Evolutionary conservation across 1,140 invertebrate genomes (phyloP).

Genomic region (Drosophila ficusphila): DNA sequence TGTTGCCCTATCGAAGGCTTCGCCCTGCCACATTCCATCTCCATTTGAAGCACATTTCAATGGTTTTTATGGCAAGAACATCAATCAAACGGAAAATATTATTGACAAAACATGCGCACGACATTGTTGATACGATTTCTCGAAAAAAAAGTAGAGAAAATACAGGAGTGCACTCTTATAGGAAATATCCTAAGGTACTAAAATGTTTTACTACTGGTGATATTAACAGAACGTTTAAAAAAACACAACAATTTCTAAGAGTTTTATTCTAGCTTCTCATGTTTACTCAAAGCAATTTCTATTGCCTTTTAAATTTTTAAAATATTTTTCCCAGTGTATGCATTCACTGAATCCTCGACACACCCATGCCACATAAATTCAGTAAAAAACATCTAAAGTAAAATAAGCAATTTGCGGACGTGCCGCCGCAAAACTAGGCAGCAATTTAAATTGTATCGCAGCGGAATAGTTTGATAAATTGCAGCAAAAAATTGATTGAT

Average conservation of each 20-base stretch:
- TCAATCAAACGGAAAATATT: slow-evolving; percentile 80
- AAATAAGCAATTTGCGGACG: slow-evolving; percentile 55
- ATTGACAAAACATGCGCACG: slow-evolving; percentile 76
- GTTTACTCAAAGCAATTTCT: too few relatives aligned
- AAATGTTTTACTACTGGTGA: too few relatives aligned
- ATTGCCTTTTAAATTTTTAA: too few relatives aligned
- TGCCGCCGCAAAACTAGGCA: slow-evolving; percentile 71
- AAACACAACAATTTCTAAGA: too few relatives aligned
- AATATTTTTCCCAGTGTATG: slow-evolving; percentile 8
- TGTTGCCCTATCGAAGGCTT: slow-evolving; percentile 14
- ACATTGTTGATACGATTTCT: slow-evolving; percentile 58
- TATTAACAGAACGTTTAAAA: too few relatives aligned
- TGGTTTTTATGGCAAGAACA: slow-evolving; percentile 79
- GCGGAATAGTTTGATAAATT: slow-evolving; percentile 79
- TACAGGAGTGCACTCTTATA: slow-evolving; percentile 13
- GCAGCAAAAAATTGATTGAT: slow-evolving; percentile 76
- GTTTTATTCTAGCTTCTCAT: too few relatives aligned
- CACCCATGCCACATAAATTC: slow-evolving; percentile 1
- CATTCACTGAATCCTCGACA: slow-evolving; percentile 20
- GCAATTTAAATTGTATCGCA: slow-evolving; percentile 69
- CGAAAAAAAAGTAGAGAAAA: slow-evolving; percentile 48
- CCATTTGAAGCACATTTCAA: slow-evolving; percentile 78
- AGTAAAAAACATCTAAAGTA: slow-evolving; percentile 10
- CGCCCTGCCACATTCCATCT: slow-evolving; percentile 49
- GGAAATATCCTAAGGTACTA: too few relatives aligned